Evolutionary conservation across 2,797 vertebrate genomes (phyloP).

Genomic region (Natrix natrix): DNA sequence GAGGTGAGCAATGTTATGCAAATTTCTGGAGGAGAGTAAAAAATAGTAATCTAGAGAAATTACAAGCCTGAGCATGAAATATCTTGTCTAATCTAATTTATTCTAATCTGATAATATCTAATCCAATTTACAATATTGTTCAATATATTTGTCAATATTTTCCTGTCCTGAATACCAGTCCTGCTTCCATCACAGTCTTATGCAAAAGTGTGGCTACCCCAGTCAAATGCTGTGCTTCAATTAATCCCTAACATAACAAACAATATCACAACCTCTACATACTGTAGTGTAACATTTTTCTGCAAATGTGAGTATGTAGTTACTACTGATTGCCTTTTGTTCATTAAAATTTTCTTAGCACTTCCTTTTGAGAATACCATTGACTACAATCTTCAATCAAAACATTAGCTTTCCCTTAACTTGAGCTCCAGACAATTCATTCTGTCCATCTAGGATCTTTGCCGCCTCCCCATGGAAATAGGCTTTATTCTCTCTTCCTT

Average conservation of each 20-base stretch:
- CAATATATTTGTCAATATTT: background rate
- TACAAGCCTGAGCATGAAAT: background rate
- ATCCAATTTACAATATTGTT: background rate
- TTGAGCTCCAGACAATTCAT: background rate
- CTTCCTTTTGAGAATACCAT: background rate
- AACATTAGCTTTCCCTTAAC: background rate
- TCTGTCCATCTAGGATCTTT: background rate
- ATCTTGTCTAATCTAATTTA: background rate
- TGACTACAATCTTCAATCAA: background rate
- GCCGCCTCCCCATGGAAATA: background rate
- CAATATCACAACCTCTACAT: background rate
- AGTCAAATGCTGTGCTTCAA: background rate
- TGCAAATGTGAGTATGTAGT: background rate
- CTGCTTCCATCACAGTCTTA: background rate
- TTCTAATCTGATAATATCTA: background rate
- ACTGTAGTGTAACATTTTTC: background rate
- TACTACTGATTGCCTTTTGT: background rate
- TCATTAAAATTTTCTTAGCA: background rate
- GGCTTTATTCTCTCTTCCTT: background rate
- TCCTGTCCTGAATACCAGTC: background rate
- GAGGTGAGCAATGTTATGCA: background rate
- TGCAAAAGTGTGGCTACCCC: background rate
- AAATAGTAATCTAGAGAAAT: background rate
- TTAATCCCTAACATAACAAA: background rate
- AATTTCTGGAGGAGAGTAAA: background rate